These are phyloP conservation scores for Limnodromus scolopaceus DNA, from an alignment of 2,797 vertebrate genomes.

Conservation along the genomic window DNA sequence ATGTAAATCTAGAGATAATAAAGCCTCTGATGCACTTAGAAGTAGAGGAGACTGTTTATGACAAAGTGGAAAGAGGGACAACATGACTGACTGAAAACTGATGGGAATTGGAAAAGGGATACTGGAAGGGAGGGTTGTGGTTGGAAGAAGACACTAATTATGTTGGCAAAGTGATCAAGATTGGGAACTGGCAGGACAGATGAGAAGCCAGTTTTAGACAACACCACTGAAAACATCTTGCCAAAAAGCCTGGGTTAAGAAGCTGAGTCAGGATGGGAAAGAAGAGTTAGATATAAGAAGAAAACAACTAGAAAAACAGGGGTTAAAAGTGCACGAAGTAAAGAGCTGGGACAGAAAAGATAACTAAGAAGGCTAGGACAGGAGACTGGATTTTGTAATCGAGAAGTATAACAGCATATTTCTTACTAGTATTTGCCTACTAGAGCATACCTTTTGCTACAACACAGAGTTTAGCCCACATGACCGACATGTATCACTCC, in stretches of 20 bases:
- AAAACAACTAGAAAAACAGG: neutral
- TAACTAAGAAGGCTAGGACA: neutral
- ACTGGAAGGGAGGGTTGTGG: neutral
- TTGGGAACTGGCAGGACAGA: neutral
- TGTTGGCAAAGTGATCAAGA: neutral
- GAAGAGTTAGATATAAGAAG: neutral
- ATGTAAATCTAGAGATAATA: neutral
- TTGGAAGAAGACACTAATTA: neutral
- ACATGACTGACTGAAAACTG: neutral
- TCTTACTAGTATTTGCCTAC: neutral
- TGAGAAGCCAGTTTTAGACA: neutral
- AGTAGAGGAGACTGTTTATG: neutral
- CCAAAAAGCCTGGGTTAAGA: neutral
- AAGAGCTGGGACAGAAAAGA: neutral
- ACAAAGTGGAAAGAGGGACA: neutral
- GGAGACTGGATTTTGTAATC: neutral
- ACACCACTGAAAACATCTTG: neutral
- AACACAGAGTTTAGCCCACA: neutral
- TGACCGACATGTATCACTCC: neutral
- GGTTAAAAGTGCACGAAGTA: accelerated
- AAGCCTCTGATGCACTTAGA: accelerated
- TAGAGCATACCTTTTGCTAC: neutral
- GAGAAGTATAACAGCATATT: neutral
- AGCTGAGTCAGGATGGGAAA: neutral
- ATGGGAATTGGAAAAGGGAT: neutral